These are phyloP conservation scores for Pyrocephalus nanus DNA, from an alignment of 2,797 vertebrate species.

Conservation along the genomic window DNA sequence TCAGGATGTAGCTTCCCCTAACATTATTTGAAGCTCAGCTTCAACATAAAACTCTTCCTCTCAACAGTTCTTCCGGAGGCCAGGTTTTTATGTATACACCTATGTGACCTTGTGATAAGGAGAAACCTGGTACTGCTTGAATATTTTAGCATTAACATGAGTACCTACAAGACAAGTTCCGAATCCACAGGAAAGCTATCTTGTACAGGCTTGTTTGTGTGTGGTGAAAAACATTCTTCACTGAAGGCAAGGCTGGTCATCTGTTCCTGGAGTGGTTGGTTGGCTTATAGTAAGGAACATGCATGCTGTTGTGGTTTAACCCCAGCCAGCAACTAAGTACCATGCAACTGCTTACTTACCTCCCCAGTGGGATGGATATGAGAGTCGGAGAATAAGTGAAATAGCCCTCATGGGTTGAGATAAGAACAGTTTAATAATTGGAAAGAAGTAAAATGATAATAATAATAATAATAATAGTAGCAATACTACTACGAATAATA, in stretches of 20 bases:
- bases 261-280: not conserved
- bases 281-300: not conserved
- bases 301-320: not conserved
- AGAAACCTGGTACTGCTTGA: not conserved
- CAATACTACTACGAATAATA: not conserved
- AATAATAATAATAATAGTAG: not conserved
- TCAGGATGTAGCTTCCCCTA: not conserved
- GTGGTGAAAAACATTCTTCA: not conserved
- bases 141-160: not conserved
- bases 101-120: not conserved
- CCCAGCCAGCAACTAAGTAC: not conserved
- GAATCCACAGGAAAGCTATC: not conserved
- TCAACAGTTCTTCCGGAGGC: not conserved
- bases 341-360: not conserved
- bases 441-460: not conserved
- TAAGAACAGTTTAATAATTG: not conserved
- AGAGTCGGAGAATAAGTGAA: not conserved
- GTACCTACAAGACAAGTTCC: not conserved
- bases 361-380: not conserved
- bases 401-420: not conserved
- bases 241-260: not conserved
- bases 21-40: not conserved
- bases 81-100: not conserved
- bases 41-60: not conserved
- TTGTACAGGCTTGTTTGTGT: not conserved